Evolutionary conservation across 2,797 vertebrate genomes (phyloP), one percentile per base, ranked within the genome.

Genomic region (Hylomyscus alleni): DNA sequence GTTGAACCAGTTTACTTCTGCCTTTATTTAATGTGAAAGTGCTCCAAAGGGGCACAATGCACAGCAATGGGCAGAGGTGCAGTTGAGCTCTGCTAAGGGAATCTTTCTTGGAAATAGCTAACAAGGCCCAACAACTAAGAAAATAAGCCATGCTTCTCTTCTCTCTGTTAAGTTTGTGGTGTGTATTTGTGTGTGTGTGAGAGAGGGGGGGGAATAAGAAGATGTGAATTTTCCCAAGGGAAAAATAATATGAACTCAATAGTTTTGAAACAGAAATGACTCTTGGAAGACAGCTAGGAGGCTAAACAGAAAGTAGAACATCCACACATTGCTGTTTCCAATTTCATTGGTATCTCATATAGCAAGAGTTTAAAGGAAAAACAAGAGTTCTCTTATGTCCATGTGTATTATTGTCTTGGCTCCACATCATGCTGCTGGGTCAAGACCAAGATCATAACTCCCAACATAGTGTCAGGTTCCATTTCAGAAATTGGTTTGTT

Each of bases 401-500:
- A 3, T 12, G 2, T 34, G 24, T 82, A 44, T 62, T 6, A 72
- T 97, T 96, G 29, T 95, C 54, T 50, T 83, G 3, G 62, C 89
- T 78, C 31, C 88, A 62, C 50, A 78, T 78, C 85, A 17, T 13
- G 8, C 65, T 92, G 26, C 20, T 97, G 62, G 78, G 76, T 95
- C n/a, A 52, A 90, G 56, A 84, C 65, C 4, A 0, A 88, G 37
- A 93, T 75, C 67, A 77, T 81, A 98, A 86, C 19, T 0, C 0
- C 90, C 94, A 95, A 56, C 67, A 81, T 78, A n/a, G 60, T 91
- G 87, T 77, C 76, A 87, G 47, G 67, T 96, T 84, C 76, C 85
- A 89, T 96, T 97, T 54, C 60, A 96, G 86, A 91, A 29, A 47
- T 40, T 95, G 65, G 31, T 37, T 89, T 50, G 52, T 93, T 97